Evolutionary conservation across 2,888 invertebrate genomes (phyloP), one percentile per base, ranked within the genome.

Genomic region (Erannis defoliaria): DNA sequence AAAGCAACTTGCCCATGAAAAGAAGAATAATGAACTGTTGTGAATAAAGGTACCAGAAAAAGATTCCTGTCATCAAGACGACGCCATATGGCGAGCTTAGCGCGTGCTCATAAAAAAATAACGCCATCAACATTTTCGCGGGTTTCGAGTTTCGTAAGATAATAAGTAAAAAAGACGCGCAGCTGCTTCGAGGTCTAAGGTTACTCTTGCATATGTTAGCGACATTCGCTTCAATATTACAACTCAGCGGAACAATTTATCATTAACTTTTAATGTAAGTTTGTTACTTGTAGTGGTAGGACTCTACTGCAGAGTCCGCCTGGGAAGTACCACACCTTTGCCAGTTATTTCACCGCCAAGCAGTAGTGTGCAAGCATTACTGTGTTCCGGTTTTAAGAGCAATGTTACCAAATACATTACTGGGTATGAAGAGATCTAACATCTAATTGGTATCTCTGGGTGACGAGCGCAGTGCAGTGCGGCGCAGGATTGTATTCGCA

Each of bases 41-140:
- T 62, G 58, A 74, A 72, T 67, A 58, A 67, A 67, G 67, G 60
- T 57, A n/a, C 14, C 12, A 31, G 66, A 70, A 70, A 66, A 65
- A 60, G 69, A 71, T 65, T 61, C 71, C 19, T 82, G 85, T 82
- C 85, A 79, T 76, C 72, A 77, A 71, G 70, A 51, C 54, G 61
- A 73, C 84, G 72, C 88, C 92, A 93, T 91, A 89, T 91, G 92
- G 91, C 74, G 69, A 71, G 78, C 78, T 79, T 78, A 88, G 90
- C 90, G 86, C 92, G 92, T 90, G 92, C 90, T 82, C 76, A 72
- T 73, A 69, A 81, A 77, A 68, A 70, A 62, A 62, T 18, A 46
- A 72, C 67, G 68, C 71, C 65, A 35, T 70, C 68, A 78, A 81
- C 78, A 75, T 86, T 88, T 89, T 90, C 85, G 90, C 89, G 79